Evolutionary conservation across 2,113 vertebrate genomes (phyloP), one percentile per base, ranked within the genome.

Genomic region (Taurulus bubalis): DNA sequence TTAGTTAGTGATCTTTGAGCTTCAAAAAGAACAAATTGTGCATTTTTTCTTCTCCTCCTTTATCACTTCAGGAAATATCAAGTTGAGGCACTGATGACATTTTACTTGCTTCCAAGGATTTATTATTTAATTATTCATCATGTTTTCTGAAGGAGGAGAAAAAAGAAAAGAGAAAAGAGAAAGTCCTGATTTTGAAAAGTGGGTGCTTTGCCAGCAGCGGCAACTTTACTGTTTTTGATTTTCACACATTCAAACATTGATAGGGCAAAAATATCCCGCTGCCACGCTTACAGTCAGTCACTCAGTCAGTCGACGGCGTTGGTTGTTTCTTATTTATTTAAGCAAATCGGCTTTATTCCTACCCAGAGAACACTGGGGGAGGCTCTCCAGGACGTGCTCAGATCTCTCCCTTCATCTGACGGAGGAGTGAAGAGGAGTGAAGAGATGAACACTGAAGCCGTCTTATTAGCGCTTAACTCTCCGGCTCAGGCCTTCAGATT

Each of bases 381-480:
- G 71, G 53, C 85, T 91, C 84, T 84, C 55, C 73, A 66, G 58
- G 71, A 88, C 8, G 68, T 11, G 18, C 75, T 89, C 85, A 77
- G 74, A 91, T 90, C 84, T 81, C 62, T 85, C 70, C 75, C 83
- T 83, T 90, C 75, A 82, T 89, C 83, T 84, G 84, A 85, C 86
- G 88, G 78, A 32, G 47, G 59, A 81, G 75, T 56, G 75, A 65
- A 78, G 76, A 79, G 76, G 28, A 47, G 59, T 20, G 75, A 71
- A 20, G 15, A 87, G 86, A 83, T 79, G 80, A 87, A 90, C 65
- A 71, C 75, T 64, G 78, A 90, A 85, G 85, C 85, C 87, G 89
- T 86, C 91, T 89, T 90, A 92, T 92, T 92, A 90, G 91, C 60
- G 69, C 85, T 87, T 78, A 88, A 89, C 85, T 88, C 82, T 82